Base-by-base conservation (phyloP, 1,140 invertebrate species). In the Macrotrachela quadricornifera region DNA sequence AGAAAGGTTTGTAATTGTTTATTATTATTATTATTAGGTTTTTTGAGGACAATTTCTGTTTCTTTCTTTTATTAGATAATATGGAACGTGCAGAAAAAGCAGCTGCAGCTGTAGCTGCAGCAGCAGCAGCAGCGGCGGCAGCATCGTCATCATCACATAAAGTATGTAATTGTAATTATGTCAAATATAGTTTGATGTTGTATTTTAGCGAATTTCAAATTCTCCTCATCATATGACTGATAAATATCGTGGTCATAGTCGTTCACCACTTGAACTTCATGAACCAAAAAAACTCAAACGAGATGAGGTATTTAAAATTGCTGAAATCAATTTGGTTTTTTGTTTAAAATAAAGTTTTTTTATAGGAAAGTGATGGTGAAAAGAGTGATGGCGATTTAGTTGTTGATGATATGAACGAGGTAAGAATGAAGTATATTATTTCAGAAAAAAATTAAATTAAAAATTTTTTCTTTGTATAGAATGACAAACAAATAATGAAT, bases 331-430 rank as follows among this genome's bases (percentile, higher is more conserved):
- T n/a, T n/a, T n/a, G n/a, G n/a, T n/a, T n/a, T n/a, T n/a, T n/a
- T n/a, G n/a, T n/a, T n/a, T n/a, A n/a, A n/a, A n/a, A n/a, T n/a
- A n/a, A n/a, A n/a, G n/a, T 30, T 8, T 30, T 30, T 8, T 30
- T 30, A 4, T 30, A 30, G 21, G 21, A 30, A 30, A 30, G 85
- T 74, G 87, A 92, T 71, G 86, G 83, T 52, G 87, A 92, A 69
- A 90, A 86, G 71, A 76, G 74, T 64, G 86, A 92, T 69, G 80
- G 85, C 70, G 84, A 90, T 63, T 71, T 90, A 51, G 84, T 90
- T 48, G 85, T 90, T 21, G 85, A 90, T 69, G 84, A 85, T 64
- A 82, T 81, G 41, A 83, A 83, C 64, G 83, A 85, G 73, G 82
- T 80, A 60, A 64, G 60, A 59, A 30, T 30, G 8, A 8, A 30